phyloP scores from a whole-genome alignment of 2,797 vertebrate genomes.

The Hephaestus fuliginosus region DNA sequence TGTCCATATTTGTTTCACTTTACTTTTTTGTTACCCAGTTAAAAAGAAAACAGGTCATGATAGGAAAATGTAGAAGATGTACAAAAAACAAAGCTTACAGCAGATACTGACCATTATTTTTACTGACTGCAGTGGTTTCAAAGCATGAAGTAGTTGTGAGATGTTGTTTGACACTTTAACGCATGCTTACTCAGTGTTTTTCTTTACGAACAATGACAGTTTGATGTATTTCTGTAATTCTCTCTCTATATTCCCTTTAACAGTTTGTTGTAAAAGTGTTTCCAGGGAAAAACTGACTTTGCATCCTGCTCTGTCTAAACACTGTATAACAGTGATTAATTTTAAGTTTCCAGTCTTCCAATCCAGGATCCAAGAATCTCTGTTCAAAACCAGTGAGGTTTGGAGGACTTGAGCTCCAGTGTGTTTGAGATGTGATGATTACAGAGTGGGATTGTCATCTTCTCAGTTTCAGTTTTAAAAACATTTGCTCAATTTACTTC shows the following conservation, averaged over 20 bases:
- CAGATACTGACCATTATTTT: neutral
- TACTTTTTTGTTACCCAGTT: neutral
- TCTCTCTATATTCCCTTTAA: neutral
- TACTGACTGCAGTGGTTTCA: neutral
- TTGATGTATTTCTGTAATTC: neutral
- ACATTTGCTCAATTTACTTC: neutral
- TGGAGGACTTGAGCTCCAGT: slow-evolving; percentile 21
- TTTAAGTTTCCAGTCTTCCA: slow-evolving; percentile 55
- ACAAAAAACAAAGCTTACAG: neutral
- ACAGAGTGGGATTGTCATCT: slow-evolving; percentile 18
- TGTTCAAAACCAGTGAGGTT: slow-evolving; percentile 55
- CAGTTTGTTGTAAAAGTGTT: slow-evolving; percentile 1
- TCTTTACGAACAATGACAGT: neutral
- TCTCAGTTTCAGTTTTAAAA: slow-evolving; percentile 36
- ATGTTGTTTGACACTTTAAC: too few relatives aligned
- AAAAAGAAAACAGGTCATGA: neutral
- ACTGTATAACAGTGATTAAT: slow-evolving; percentile 35
- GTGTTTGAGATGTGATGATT: slow-evolving; percentile 38
- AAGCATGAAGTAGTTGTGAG: neutral
- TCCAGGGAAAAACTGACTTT: slow-evolving; percentile 29
- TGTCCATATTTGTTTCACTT: neutral
- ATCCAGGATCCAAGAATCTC: slow-evolving; percentile 44
- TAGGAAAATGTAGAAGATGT: neutral
- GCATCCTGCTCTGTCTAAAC: slow-evolving; percentile 20
- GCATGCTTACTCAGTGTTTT: too few relatives aligned